These are phyloP conservation scores for Melanaphis sacchari DNA, from an alignment of 1,140 invertebrate genomes.

Conservation along the genomic window DNA sequence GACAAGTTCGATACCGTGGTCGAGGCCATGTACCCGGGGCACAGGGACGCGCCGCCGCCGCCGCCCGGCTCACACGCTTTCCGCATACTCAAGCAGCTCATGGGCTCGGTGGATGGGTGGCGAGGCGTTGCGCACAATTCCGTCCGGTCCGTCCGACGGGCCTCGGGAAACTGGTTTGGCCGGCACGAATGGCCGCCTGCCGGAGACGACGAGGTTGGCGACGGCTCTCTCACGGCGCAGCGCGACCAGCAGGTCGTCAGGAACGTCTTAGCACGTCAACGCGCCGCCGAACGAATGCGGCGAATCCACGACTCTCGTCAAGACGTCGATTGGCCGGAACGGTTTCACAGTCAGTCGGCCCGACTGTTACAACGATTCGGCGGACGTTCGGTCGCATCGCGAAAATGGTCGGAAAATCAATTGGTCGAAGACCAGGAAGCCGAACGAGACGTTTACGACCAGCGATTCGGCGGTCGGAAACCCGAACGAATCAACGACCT, in stretches of 20 bases:
- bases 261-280: background rate
- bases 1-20: constrained; percentile 45
- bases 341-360: background rate
- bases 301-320: background rate
- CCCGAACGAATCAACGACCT: background rate
- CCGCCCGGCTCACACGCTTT: background rate
- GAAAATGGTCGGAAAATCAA: background rate
- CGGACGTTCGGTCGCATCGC: background rate
- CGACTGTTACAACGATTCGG: background rate
- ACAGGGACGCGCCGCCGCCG: background rate
- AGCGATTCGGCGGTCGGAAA: too few species aligned
- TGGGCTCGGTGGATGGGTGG: constrained; percentile 37
- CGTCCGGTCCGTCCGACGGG: background rate
- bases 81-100: background rate
- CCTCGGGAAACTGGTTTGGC: background rate
- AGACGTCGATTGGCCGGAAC: background rate
- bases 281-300: background rate
- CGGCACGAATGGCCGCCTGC: background rate
- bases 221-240: background rate
- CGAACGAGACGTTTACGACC: background rate
- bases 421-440: background rate
- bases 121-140: background rate
- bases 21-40: constrained; percentile 41
- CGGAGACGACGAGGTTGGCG: background rate
- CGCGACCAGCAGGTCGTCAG: background rate